These are phyloP conservation scores for Styela clava DNA, from an alignment of 23 tunicate genomes.

Conservation along the genomic window DNA sequence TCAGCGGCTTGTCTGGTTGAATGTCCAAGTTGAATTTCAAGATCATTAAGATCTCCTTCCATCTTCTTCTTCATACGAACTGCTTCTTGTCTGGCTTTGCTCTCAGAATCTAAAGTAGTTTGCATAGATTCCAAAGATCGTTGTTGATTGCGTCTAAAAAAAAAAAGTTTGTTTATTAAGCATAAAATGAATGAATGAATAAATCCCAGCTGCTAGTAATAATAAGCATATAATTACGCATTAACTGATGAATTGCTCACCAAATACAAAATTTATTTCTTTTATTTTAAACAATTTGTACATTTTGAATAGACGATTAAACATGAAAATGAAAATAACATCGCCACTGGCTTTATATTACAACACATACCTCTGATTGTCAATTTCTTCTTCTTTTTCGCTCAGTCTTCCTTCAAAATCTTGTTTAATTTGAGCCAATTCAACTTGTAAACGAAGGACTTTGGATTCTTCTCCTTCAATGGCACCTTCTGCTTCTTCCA, in stretches of 20 bases:
- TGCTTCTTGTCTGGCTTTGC: slow-evolving; percentile 35
- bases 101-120: slow-evolving; percentile 44
- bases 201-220: too few relatives aligned
- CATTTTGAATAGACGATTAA: too few relatives aligned
- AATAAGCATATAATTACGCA: too few relatives aligned
- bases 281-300: too few relatives aligned
- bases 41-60: slow-evolving; percentile 38
- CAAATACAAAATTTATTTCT: too few relatives aligned
- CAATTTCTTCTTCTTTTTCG: slow-evolving; percentile 52
- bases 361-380: slow-evolving; percentile 30
- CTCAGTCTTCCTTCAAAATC: slow-evolving; percentile 48
- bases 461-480: slow-evolving; percentile 49
- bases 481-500: slow-evolving; percentile 49
- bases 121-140: slow-evolving; percentile 57
- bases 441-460: slow-evolving; percentile 44
- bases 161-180: too few relatives aligned
- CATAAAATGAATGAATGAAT: too few relatives aligned
- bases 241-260: too few relatives aligned
- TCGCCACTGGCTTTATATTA: too few relatives aligned
- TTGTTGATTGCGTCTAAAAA: slow-evolving; percentile 30
- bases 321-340: too few relatives aligned
- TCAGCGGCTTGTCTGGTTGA: slow-evolving; percentile 88
- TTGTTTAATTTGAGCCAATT: slow-evolving; percentile 46
- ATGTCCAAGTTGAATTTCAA: slow-evolving; percentile 64
- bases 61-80: slow-evolving; percentile 33